These are phyloP conservation scores for Lasioglossum zephyrum DNA, from an alignment of 2,888 invertebrate genomes.

Conservation along the genomic window DNA sequence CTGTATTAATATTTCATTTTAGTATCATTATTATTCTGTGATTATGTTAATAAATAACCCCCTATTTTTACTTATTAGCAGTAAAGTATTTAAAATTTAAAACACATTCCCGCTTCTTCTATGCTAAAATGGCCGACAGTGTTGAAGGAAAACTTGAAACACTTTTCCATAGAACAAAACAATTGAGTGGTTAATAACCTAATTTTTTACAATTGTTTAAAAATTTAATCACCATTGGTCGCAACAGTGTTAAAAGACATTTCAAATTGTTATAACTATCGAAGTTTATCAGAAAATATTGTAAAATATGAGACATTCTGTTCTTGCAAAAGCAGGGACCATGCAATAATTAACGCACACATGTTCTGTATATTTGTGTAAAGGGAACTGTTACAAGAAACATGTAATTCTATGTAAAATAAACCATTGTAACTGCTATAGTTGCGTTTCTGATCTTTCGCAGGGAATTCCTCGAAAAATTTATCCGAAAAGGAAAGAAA, in stretches of 20 bases:
- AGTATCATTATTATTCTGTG: neutral
- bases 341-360: slow-evolving; percentile 39
- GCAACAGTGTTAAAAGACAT: slow-evolving; percentile 3
- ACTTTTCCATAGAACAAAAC: neutral
- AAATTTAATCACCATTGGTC: neutral
- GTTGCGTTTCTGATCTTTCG: neutral
- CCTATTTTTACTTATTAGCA: neutral
- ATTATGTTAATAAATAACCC: neutral
- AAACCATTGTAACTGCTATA: slow-evolving; percentile 23
- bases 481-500: too few species aligned
- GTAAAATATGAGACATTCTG: slow-evolving; percentile 24
- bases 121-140: neutral
- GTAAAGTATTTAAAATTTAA: neutral
- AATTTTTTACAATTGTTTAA: neutral
- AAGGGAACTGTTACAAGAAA: slow-evolving; percentile 33
- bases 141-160: neutral
- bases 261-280: neutral
- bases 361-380: slow-evolving; percentile 60
- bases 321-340: slow-evolving; percentile 55
- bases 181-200: neutral
- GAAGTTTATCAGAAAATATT: neutral
- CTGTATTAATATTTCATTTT: neutral
- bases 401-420: slow-evolving; percentile 56
- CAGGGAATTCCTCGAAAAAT: neutral
- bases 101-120: neutral